phyloP scores from a whole-genome alignment of 2,888 invertebrate genomes.

The Ptychoptera albimana region DNA sequence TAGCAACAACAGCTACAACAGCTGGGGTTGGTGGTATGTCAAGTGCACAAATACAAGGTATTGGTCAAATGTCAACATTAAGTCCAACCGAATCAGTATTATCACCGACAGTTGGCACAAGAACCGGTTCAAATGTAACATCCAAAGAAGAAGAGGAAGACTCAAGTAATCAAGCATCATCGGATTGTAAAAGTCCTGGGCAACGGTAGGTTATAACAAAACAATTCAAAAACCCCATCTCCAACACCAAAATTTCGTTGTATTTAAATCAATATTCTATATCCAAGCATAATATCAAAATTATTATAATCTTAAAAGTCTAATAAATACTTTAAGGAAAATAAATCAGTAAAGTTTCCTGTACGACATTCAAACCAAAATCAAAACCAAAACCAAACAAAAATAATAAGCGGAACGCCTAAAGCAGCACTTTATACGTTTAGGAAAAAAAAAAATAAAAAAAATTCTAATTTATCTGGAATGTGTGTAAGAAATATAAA shows the following conservation, averaged over 20 bases:
- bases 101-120: constrained; percentile 28
- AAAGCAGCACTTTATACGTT: too few relatives aligned
- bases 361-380: too few relatives aligned
- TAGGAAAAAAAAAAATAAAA: too few relatives aligned
- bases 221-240: neutral
- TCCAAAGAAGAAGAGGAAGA: constrained; percentile 58
- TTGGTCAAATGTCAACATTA: constrained; percentile 6
- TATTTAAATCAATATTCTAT: neutral
- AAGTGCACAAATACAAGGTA: constrained; percentile 1
- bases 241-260: neutral
- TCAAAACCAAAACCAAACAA: too few relatives aligned
- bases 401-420: too few relatives aligned
- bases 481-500: too few relatives aligned
- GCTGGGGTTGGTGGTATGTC: constrained; percentile 1
- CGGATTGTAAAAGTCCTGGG: constrained; percentile 52
- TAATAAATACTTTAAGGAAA: too few relatives aligned
- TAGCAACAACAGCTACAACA: neutral
- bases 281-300: neutral
- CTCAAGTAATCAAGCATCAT: constrained; percentile 50
- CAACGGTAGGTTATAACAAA: constrained; percentile 37
- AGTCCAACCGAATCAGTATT: constrained; percentile 14
- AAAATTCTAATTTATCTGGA: too few relatives aligned
- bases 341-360: too few relatives aligned
- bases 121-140: constrained; percentile 40
- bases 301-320: too few relatives aligned